Percentiles rank a stretch among this genome's conserved stretches.
Conservation (phyloP, 2,113 vertebrate genomes). For the Tragelaphus strepsiceros region DNA sequence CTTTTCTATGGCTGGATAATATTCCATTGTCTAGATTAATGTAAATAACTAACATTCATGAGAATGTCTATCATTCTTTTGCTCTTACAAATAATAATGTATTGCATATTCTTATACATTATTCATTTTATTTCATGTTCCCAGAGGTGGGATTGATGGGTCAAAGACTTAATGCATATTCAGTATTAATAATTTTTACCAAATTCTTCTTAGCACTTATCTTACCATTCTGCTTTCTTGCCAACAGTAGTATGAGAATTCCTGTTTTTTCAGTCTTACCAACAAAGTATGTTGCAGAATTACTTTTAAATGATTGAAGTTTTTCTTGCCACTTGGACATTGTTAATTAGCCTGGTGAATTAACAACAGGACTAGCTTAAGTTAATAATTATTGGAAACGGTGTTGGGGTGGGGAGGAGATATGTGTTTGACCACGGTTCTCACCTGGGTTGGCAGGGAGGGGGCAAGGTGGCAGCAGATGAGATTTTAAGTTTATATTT, state of each 20-base stretch:
- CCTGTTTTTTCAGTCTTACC: background rate
- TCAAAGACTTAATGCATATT: background rate
- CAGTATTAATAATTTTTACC: background rate
- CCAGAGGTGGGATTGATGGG: background rate
- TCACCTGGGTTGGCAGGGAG: background rate
- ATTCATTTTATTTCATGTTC: background rate
- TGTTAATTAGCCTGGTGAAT: background rate
- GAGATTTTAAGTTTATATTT: background rate
- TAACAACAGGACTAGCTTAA: background rate
- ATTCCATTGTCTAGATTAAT: background rate
- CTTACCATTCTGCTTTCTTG: background rate
- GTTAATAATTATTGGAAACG: background rate
- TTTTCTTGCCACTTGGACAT: background rate
- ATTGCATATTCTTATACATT: background rate
- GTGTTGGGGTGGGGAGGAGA: background rate
- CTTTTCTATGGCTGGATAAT: background rate
- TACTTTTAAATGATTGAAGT: background rate
- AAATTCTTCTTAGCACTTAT: background rate
- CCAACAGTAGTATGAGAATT: background rate
- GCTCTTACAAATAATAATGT: background rate
- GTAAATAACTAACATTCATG: background rate
- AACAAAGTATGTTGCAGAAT: background rate
- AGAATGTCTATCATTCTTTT: background rate
- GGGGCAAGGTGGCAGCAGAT: background rate
- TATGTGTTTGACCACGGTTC: background rate